Base-by-base conservation (phyloP, 2,888 invertebrate species). In the Glyphotaelius pellucidus region DNA sequence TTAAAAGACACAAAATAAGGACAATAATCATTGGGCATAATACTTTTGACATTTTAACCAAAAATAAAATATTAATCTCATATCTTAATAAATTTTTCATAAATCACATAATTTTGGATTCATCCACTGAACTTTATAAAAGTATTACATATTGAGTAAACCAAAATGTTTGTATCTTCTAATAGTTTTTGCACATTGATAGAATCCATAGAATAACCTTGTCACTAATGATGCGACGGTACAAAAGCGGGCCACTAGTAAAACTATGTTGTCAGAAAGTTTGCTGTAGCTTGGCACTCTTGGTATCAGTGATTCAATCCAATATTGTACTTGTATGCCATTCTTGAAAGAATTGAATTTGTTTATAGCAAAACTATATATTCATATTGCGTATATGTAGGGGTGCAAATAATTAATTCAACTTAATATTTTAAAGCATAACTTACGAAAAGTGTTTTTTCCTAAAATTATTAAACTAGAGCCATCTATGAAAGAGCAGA, bases 1-100 rank as follows among this genome's bases (percentile, higher is more conserved):
- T 67, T 67, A 67, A 67, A 67, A 67, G 67, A 67, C 67, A 67
- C 67, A 67, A 67, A 67, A 67, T 67, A 67, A 67, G 67, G 67
- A 67, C 67, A 67, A 25, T 67, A n/a, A 67, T 67, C 25, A 67
- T 67, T 25, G 67, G 67, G 25, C 67, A 67, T 67, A 67, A 67
- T 67, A 67, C 67, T 67, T 67, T 67, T 1, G n/a, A 67, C 7
- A 67, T 67, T 67, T 67, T 67, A 67, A 67, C 67, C 67, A 67
- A 67, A 67, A 67, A 67, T 67, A 67, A 67, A 67, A 67, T 67
- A 67, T 67, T 67, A 67, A 67, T 67, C 67, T 67, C 67, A n/a
- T 25, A 67, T 67, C 67, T 67, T 67, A 67, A 67, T 67, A n/a
- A 67, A 67, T n/a, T 67, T 67, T 67, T 67, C 67, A n/a, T 67